Evolutionary conservation across 2,113 vertebrate genomes (phyloP).

Genomic region (Ciconia maguari): DNA sequence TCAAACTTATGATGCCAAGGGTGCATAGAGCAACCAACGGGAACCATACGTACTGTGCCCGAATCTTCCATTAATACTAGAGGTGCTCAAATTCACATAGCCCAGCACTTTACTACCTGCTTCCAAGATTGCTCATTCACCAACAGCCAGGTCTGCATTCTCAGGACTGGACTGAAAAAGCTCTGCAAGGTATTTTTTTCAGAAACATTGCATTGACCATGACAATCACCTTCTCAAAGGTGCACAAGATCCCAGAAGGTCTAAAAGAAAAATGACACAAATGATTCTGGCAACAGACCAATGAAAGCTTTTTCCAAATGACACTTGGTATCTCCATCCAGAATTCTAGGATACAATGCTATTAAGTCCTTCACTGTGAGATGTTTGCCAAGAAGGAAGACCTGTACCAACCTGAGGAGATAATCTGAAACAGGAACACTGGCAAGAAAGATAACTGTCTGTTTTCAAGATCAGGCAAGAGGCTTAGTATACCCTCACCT

Average conservation of each 20-base stretch:
- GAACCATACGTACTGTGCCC: not conserved
- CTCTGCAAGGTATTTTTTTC: not conserved
- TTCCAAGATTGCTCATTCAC: not conserved
- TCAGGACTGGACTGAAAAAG: not conserved
- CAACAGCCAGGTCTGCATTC: not conserved
- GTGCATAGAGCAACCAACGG: rapidly evolving
- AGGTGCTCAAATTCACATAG: rapidly evolving
- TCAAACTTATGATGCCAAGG: not conserved
- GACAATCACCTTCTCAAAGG: not conserved
- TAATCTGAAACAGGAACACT: not conserved
- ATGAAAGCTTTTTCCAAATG: not conserved
- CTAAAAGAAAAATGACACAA: not conserved
- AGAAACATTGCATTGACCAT: not conserved
- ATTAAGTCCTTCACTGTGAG: not conserved
- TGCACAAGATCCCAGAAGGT: not conserved
- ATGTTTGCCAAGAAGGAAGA: not conserved
- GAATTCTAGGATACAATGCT: not conserved
- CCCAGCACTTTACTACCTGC: not conserved
- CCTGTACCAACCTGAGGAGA: not conserved
- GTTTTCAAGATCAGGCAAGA: not conserved
- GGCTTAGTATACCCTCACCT: not conserved
- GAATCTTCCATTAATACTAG: not conserved
- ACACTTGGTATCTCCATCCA: not conserved
- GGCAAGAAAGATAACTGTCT: not conserved
- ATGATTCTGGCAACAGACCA: not conserved